Evolutionary conservation across 2,888 invertebrate species (phyloP).

Genomic region (Stomorhina lunata): DNA sequence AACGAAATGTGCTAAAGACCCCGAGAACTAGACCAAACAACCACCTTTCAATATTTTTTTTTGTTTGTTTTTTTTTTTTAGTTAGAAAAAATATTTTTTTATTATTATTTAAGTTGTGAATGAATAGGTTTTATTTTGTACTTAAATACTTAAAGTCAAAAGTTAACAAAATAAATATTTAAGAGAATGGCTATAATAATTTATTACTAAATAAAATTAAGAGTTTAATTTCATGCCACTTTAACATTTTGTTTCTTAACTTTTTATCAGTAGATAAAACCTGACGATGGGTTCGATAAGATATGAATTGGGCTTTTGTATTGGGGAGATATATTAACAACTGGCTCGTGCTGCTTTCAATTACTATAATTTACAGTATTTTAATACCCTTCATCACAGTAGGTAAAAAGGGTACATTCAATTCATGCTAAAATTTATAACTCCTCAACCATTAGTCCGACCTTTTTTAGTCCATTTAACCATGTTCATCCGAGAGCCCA

Average conservation of each 20-base stretch:
- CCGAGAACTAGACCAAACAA: neutral
- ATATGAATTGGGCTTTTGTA: neutral
- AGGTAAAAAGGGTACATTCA: no score
- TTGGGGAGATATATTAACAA: neutral
- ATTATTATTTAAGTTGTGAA: neutral
- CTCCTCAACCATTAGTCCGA: no score
- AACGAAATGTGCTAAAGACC: slow-evolving; percentile 11
- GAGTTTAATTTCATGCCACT: neutral
- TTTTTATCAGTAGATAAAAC: slow-evolving; percentile 20
- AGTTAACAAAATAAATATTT: neutral
- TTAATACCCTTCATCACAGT: no score
- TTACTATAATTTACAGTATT: no score
- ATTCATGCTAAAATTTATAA: no score
- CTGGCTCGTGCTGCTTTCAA: neutral
- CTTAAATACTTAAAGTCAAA: neutral
- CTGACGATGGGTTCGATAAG: slow-evolving; percentile 30
- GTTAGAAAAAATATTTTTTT: neutral
- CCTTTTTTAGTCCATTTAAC: no score
- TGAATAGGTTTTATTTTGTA: neutral
- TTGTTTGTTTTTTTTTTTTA: neutral
- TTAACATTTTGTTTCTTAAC: neutral
- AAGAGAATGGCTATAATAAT: slow-evolving; percentile 4
- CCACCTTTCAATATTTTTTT: slow-evolving; percentile 5
- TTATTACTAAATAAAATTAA: neutral
- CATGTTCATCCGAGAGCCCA: no score